These are phyloP conservation scores for Leuciscus idus DNA, from an alignment of 2,113 vertebrate genomes.

Conservation along the genomic window DNA sequence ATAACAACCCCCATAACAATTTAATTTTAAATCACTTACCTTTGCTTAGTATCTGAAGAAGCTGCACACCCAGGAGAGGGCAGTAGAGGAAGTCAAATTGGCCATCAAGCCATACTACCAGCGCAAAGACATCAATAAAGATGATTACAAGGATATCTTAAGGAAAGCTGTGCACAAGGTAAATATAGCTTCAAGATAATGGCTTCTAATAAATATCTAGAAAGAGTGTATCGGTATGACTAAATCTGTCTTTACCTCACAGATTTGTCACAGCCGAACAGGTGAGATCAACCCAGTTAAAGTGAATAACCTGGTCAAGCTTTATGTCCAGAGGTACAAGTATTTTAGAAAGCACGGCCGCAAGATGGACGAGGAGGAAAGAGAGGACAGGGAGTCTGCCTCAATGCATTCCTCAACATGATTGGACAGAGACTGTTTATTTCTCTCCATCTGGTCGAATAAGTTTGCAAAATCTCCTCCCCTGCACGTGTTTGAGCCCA, in stretches of 20 bases:
- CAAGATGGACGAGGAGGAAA: slow-evolving; percentile 84
- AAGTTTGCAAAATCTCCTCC: slow-evolving; percentile 34
- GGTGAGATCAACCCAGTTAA: slow-evolving; percentile 95
- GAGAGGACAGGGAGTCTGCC: slow-evolving; percentile 71
- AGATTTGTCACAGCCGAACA: slow-evolving; percentile 95
- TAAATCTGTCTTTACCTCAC: slow-evolving; percentile 31
- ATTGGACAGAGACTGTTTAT: slow-evolving; percentile 36
- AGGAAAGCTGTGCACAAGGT: slow-evolving; percentile 95
- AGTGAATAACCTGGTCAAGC: slow-evolving; percentile 90
- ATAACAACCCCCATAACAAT: background rate
- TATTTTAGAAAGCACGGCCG: slow-evolving; percentile 92
- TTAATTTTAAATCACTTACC: background rate
- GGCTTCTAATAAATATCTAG: background rate
- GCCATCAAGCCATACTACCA: slow-evolving; percentile 95
- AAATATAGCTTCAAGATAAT: slow-evolving; percentile 16
- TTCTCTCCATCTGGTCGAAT: slow-evolving; percentile 31
- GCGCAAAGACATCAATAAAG: slow-evolving; percentile 94
- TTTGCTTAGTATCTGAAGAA: slow-evolving; percentile 87
- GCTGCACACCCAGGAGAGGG: slow-evolving; percentile 93
- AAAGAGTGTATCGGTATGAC: background rate
- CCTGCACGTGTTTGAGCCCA: slow-evolving; percentile 53
- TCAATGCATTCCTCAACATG: slow-evolving; percentile 68
- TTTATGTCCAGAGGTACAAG: slow-evolving; percentile 93
- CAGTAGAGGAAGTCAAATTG: slow-evolving; percentile 92
- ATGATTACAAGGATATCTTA: slow-evolving; percentile 93